Evolutionary conservation across 2,113 vertebrate genomes (phyloP).

Genomic region (Pluvialis apricaria): DNA sequence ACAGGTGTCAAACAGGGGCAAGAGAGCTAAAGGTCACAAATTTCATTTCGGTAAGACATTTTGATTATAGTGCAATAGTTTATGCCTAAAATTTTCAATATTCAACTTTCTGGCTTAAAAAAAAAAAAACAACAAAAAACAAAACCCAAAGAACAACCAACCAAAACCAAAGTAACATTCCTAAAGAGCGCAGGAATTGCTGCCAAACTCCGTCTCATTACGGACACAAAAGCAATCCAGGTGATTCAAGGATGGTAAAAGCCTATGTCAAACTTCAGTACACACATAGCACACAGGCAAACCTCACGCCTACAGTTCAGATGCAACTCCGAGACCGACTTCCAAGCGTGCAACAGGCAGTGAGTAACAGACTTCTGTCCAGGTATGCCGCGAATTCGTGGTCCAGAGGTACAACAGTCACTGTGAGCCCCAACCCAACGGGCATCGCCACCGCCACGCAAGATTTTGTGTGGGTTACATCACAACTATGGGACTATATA

Average conservation of each 20-base stretch:
- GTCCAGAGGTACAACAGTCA: neutral
- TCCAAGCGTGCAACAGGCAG: neutral
- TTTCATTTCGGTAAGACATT: neutral
- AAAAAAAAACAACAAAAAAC: too few relatives aligned
- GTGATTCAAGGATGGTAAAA: neutral
- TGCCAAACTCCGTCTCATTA: neutral
- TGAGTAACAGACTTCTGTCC: neutral
- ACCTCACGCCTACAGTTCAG: rapidly evolving
- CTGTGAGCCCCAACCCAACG: neutral
- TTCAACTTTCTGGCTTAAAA: neutral
- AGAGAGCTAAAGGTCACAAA: neutral
- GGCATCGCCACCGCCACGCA: rapidly evolving
- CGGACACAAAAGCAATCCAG: neutral
- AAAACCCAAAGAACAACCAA: too few relatives aligned
- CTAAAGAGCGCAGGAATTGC: neutral
- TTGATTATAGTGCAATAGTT: neutral
- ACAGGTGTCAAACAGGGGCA: neutral
- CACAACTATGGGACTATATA: neutral
- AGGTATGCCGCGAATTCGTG: neutral
- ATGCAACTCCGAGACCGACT: neutral
- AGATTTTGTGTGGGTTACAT: rapidly evolving
- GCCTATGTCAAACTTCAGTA: neutral
- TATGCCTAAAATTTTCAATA: neutral
- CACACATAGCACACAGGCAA: neutral
- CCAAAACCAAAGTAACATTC: neutral